Conservation (phyloP, 2,113 vertebrate species). For the Machaerirhynchus nigripectus region DNA sequence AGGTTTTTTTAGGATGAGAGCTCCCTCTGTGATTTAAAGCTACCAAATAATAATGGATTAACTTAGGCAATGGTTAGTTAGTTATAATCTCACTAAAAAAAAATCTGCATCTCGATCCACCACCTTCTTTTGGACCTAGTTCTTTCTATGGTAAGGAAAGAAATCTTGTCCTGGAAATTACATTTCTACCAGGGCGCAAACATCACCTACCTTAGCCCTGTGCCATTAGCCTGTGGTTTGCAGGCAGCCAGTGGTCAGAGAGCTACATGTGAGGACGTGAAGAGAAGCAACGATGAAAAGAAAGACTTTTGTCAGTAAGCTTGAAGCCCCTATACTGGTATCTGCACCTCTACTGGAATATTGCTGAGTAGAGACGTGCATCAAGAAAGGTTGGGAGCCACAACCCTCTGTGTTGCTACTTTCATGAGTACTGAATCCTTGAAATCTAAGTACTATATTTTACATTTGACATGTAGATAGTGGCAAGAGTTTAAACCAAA, state of each 20-base stretch:
- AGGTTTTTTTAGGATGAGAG: neutral
- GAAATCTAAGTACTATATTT: slow-evolving; percentile 37
- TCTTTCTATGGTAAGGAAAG: neutral
- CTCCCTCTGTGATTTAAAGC: neutral
- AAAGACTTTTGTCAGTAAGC: neutral
- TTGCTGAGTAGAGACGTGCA: neutral
- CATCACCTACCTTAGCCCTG: neutral
- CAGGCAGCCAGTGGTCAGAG: neutral
- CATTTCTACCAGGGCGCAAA: neutral
- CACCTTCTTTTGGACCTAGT: neutral
- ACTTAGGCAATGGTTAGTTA: neutral
- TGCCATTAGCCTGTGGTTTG: neutral
- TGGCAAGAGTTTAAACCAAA: slow-evolving; percentile 51
- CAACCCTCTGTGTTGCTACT: neutral
- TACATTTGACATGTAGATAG: slow-evolving; percentile 33
- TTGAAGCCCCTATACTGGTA: neutral
- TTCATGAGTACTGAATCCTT: neutral
- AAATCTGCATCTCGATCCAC: neutral
- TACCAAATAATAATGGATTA: neutral
- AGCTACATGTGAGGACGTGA: neutral
- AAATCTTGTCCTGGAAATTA: neutral
- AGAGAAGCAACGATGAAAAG: neutral
- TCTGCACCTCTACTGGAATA: neutral
- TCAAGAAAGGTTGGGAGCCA: neutral
- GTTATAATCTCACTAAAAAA: neutral